Evolutionary conservation across 2,888 invertebrate species (phyloP).

Genomic region (Aporophyla nigra): DNA sequence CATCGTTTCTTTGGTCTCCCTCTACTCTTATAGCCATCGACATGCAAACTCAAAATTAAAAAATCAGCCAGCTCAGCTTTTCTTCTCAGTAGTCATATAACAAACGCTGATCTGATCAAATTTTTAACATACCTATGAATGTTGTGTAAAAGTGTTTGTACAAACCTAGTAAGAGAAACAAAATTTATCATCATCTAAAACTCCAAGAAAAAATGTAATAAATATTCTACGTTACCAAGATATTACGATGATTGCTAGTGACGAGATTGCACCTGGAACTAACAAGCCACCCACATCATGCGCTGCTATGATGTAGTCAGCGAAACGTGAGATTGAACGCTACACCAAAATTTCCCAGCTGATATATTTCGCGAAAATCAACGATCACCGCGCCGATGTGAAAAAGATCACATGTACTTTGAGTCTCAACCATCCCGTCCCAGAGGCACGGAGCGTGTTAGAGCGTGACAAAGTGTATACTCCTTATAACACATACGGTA

Average conservation of each 20-base stretch:
- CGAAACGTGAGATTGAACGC: neutral
- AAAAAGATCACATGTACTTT: neutral
- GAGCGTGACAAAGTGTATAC: neutral
- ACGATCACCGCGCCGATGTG: neutral
- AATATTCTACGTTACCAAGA: too few relatives aligned
- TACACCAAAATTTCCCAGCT: neutral
- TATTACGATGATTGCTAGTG: neutral
- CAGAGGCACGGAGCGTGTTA: neutral
- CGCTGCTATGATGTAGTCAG: neutral
- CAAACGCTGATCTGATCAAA: too few relatives aligned
- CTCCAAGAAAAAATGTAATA: too few relatives aligned
- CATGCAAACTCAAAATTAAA: too few relatives aligned
- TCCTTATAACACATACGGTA: neutral
- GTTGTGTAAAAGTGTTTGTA: too few relatives aligned
- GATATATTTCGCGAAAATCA: neutral
- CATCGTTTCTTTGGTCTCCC: too few relatives aligned
- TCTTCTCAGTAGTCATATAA: too few relatives aligned
- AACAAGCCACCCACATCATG: slow-evolving; percentile 2
- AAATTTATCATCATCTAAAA: too few relatives aligned
- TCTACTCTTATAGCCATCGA: too few relatives aligned
- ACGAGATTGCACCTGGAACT: neutral
- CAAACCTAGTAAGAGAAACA: too few relatives aligned
- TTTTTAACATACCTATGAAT: too few relatives aligned
- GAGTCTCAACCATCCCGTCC: neutral
- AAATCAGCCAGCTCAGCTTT: too few relatives aligned